Evolutionary conservation across 2,113 vertebrate genomes (phyloP).

Genomic region (Peucedramus taeniatus): DNA sequence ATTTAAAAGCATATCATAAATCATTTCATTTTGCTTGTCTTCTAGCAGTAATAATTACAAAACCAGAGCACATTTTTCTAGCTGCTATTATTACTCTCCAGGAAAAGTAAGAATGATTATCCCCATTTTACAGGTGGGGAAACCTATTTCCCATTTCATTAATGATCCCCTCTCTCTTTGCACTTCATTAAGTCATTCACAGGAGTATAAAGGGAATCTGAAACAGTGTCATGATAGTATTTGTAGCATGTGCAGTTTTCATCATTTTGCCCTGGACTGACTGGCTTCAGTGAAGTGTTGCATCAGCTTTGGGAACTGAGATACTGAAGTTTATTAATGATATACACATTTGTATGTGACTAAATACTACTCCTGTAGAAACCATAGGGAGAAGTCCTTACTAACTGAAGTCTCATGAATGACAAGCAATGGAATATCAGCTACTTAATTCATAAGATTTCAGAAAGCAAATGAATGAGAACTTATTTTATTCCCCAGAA

Average conservation of each 20-base stretch:
- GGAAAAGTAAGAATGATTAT: conserved; percentile 50
- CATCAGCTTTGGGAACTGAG: not conserved
- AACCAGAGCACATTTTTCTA: conserved; percentile 22
- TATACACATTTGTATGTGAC: not conserved
- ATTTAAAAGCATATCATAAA: conserved; percentile 40
- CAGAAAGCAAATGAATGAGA: not conserved
- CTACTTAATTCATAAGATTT: not conserved
- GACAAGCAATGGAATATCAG: not conserved
- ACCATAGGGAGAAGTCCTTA: not conserved
- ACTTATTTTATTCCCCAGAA: not conserved
- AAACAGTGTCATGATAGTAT: not conserved
- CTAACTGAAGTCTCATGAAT: not conserved
- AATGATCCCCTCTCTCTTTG: conserved; percentile 4
- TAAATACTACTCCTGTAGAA: not conserved
- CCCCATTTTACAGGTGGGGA: conserved; percentile 35
- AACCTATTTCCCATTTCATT: conserved; percentile 22
- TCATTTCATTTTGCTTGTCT: conserved; percentile 41
- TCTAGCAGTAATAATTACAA: conserved; percentile 38
- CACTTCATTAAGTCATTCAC: conserved; percentile 33
- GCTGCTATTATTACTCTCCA: conserved; percentile 22
- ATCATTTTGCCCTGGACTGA: not conserved
- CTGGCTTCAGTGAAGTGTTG: not conserved
- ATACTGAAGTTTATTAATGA: not conserved
- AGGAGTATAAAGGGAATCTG: not conserved
- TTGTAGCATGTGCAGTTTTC: not conserved